Conservation (phyloP, 2,888 invertebrate genomes). For the Hyppa rectilinea region DNA sequence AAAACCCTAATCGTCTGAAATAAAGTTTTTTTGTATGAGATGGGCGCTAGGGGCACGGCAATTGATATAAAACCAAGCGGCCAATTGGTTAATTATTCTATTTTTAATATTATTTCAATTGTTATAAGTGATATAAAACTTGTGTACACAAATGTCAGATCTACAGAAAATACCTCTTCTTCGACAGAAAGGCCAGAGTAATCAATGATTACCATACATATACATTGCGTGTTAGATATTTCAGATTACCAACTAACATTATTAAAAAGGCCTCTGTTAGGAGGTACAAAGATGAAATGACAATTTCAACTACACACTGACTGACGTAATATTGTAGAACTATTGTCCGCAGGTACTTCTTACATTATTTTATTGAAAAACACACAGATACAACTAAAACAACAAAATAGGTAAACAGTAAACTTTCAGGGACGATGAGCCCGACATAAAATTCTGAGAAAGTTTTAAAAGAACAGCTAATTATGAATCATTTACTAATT, state of each 20-base stretch:
- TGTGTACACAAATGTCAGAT: no score
- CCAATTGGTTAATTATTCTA: no score
- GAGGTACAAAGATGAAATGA: neutral
- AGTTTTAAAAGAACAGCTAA: neutral
- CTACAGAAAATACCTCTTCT: neutral
- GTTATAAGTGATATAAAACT: neutral
- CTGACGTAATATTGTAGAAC: neutral
- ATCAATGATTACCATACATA: neutral
- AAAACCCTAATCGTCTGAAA: no score
- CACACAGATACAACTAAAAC: no score
- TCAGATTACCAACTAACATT: neutral
- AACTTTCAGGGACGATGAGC: neutral
- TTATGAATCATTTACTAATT: constrained; percentile 20
- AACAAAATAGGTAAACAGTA: no score
- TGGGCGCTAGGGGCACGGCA: no score
- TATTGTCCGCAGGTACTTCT: no score
- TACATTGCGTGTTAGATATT: neutral
- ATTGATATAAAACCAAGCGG: no score
- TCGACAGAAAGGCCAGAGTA: neutral
- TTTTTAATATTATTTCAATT: neutral
- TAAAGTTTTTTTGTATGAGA: no score
- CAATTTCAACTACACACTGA: neutral
- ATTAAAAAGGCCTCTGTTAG: no score
- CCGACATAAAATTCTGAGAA: neutral
- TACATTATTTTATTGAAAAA: neutral